phyloP scores from a whole-genome alignment of 1,140 invertebrate genomes.

The Nasonia longicornis region DNA sequence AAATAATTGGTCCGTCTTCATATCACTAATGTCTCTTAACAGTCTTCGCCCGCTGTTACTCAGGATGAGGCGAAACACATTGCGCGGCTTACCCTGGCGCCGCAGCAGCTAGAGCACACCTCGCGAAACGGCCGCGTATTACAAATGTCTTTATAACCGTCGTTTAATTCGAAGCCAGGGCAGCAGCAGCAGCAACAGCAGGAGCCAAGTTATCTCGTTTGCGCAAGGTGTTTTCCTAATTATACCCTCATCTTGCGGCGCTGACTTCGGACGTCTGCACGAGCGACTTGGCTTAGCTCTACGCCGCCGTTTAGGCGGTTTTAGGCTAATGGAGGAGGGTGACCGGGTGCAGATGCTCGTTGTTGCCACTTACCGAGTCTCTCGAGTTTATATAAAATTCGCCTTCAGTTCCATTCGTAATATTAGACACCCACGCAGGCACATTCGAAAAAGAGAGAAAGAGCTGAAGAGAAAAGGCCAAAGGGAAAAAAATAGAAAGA shows the following conservation, averaged over 20 bases:
- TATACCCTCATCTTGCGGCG: conserved; percentile 19
- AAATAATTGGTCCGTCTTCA: neutral
- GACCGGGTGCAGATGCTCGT: neutral
- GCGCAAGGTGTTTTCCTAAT: conserved; percentile 43
- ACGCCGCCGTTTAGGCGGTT: neutral
- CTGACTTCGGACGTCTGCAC: conserved; percentile 6
- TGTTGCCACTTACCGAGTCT: neutral
- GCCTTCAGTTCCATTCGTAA: too few relatives aligned
- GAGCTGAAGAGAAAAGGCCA: neutral
- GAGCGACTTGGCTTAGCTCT: neutral
- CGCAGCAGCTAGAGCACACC: neutral
- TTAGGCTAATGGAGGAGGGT: neutral
- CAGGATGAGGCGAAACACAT: conserved; percentile 5
- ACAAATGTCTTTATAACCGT: conserved; percentile 41
- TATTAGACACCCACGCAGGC: too few relatives aligned
- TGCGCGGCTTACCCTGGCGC: neutral
- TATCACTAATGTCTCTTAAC: neutral
- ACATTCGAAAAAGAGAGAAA: neutral
- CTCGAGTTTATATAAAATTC: neutral
- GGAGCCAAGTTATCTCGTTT: conserved; percentile 42
- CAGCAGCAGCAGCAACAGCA: too few relatives aligned
- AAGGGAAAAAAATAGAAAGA: too few relatives aligned
- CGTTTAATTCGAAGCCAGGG: conserved; percentile 34
- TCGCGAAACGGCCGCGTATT: conserved; percentile 20
- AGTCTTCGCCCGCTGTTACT: neutral